Evolutionary conservation across 2,113 vertebrate genomes (phyloP).

Genomic region (Leptosomus discolor): DNA sequence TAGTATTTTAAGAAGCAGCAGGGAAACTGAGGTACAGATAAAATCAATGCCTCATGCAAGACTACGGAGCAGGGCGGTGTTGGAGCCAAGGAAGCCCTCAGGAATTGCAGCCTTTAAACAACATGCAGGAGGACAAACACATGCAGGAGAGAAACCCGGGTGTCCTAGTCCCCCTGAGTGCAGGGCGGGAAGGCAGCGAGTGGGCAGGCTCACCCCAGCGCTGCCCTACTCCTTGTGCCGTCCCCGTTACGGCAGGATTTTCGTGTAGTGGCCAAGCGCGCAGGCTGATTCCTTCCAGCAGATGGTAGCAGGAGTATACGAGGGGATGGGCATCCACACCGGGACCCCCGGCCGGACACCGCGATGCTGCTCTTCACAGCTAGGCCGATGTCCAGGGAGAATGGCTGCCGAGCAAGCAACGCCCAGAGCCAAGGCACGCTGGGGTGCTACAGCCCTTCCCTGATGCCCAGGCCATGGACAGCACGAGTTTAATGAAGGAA

Average conservation of each 20-base stretch:
- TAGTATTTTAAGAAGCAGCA: neutral
- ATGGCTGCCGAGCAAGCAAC: neutral
- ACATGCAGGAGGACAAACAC: fast-evolving
- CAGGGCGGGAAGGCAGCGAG: neutral
- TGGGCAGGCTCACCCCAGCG: fast-evolving
- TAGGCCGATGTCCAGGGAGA: neutral
- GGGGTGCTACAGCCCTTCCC: neutral
- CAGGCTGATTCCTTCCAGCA: constrained; percentile 57
- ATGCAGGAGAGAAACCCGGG: neutral
- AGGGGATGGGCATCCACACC: neutral
- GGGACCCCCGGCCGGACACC: fast-evolving
- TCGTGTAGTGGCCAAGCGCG: neutral
- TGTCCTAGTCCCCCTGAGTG: fast-evolving
- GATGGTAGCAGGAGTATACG: constrained; percentile 51
- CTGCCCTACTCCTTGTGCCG: fast-evolving
- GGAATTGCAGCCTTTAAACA: neutral
- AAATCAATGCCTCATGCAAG: neutral
- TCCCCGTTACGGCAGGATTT: neutral
- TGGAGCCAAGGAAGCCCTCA: neutral
- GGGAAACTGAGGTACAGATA: neutral
- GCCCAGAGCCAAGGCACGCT: neutral
- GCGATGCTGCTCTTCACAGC: fast-evolving
- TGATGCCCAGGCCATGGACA: neutral
- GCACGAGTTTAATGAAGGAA: neutral
- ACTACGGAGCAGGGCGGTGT: neutral